Evolutionary conservation across 2,888 invertebrate species (phyloP).

Genomic region (Nymphalis c-album): DNA sequence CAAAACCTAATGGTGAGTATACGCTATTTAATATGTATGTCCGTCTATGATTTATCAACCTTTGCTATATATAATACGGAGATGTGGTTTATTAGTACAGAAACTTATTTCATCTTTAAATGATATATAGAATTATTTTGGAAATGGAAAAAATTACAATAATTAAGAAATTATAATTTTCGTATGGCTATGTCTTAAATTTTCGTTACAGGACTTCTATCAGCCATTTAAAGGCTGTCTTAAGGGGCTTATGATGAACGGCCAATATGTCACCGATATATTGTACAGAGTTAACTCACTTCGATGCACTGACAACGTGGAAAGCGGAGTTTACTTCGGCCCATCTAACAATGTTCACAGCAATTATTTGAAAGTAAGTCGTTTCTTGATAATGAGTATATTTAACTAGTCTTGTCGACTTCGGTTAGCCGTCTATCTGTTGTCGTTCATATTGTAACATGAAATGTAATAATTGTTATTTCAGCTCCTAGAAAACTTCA

Average conservation of each 20-base stretch:
- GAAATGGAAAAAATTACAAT: no score
- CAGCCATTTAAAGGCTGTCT: conserved; percentile 92
- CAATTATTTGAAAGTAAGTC: conserved; percentile 85
- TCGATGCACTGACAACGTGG: conserved; percentile 87
- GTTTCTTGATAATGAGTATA: neutral
- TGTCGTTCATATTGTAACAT: no score
- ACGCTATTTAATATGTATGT: no score
- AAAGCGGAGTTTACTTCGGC: conserved; percentile 94
- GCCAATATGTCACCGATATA: conserved; percentile 83
- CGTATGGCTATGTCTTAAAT: neutral
- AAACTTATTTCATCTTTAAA: no score
- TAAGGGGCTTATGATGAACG: conserved; percentile 87
- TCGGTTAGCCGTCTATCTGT: no score
- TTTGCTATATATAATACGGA: no score
- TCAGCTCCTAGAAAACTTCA: conserved; percentile 85
- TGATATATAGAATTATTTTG: no score
- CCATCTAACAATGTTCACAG: conserved; percentile 79
- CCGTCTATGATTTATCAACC: neutral
- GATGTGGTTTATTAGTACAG: no score
- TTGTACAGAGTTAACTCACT: conserved; percentile 83
- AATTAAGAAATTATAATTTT: no score
- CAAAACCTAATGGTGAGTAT: conserved; percentile 54
- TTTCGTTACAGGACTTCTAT: conserved; percentile 77
- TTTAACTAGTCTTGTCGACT: no score
- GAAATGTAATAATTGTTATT: conserved; percentile 26